phyloP scores from a whole-genome alignment of 2,797 vertebrate species.

The Morelia viridis region DNA sequence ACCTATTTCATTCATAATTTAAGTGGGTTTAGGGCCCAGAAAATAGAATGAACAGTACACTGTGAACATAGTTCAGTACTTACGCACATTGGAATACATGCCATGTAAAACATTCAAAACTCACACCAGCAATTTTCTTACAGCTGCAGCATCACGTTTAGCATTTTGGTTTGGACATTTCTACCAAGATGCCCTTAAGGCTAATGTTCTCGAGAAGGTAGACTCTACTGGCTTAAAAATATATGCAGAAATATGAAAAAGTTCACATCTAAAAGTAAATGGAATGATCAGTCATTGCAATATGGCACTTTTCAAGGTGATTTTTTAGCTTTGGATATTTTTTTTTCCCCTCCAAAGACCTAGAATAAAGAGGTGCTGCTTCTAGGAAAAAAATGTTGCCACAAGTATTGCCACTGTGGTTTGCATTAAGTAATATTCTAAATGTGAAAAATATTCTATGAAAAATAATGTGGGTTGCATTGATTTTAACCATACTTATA shows the following conservation, averaged over 20 bases:
- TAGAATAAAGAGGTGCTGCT: constrained; percentile 68
- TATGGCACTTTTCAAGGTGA: constrained; percentile 66
- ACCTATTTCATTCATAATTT: constrained; percentile 39
- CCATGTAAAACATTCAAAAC: constrained; percentile 49
- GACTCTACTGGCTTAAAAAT: constrained; percentile 38
- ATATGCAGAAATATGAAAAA: constrained; percentile 45
- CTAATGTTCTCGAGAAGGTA: constrained; percentile 53
- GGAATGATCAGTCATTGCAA: constrained; percentile 59
- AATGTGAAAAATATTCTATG: constrained; percentile 39
- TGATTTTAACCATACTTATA: constrained; percentile 63
- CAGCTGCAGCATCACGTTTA: constrained; percentile 63
- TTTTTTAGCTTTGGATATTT: constrained; percentile 58
- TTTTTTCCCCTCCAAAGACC: constrained; percentile 63
- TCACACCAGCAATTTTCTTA: constrained; percentile 69
- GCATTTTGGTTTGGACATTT: constrained; percentile 57
- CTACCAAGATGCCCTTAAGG: constrained; percentile 67
- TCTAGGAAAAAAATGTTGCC: constrained; percentile 64
- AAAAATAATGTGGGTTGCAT: constrained; percentile 46
- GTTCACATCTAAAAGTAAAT: constrained; percentile 49
- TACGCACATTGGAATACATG: constrained; percentile 52
- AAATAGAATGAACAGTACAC: constrained; percentile 67
- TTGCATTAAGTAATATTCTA: constrained; percentile 47
- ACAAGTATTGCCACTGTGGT: constrained; percentile 66
- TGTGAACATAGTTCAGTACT: constrained; percentile 58
- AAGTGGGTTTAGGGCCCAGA: constrained; percentile 53